These are phyloP conservation scores for Tribolium freemani DNA, from an alignment of 2,888 invertebrate genomes.

Conservation along the genomic window DNA sequence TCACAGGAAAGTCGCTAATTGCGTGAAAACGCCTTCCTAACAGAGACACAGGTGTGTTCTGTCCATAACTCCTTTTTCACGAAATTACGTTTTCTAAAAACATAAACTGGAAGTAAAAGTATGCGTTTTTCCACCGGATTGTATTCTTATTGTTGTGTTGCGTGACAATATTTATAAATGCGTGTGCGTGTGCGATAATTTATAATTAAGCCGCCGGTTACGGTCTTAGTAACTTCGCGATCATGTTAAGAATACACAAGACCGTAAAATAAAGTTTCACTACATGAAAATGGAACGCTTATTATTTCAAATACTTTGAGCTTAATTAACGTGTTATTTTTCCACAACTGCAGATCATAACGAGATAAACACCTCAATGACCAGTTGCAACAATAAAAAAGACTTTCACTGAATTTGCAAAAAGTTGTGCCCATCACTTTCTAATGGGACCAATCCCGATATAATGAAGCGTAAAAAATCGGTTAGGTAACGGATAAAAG, in stretches of 20 bases:
- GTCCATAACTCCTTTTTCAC: background rate
- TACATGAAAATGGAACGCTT: conserved; percentile 27
- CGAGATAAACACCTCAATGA: conserved; percentile 9
- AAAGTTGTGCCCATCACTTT: conserved; percentile 12
- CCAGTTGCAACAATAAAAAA: background rate
- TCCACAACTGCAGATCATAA: background rate
- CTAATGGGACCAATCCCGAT: background rate
- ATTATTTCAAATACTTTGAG: conserved; percentile 26
- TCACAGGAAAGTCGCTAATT: background rate
- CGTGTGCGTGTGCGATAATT: background rate
- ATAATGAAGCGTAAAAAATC: background rate
- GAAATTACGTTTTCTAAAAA: background rate
- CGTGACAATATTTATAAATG: conserved; percentile 10
- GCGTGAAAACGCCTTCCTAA: background rate
- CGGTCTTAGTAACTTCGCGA: conserved; percentile 1
- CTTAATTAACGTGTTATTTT: background rate
- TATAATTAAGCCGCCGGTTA: conserved; percentile 7
- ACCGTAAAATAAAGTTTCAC: conserved; percentile 27
- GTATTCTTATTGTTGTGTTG: background rate
- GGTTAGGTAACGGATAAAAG: background rate
- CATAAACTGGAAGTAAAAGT: conserved; percentile 1
- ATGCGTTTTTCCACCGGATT: background rate
- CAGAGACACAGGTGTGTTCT: background rate
- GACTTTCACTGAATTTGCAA: background rate
- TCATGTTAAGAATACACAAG: conserved; percentile 19